Conservation (phyloP, 2,797 vertebrate genomes). For the Parauchenoglanis ngamensis region DNA sequence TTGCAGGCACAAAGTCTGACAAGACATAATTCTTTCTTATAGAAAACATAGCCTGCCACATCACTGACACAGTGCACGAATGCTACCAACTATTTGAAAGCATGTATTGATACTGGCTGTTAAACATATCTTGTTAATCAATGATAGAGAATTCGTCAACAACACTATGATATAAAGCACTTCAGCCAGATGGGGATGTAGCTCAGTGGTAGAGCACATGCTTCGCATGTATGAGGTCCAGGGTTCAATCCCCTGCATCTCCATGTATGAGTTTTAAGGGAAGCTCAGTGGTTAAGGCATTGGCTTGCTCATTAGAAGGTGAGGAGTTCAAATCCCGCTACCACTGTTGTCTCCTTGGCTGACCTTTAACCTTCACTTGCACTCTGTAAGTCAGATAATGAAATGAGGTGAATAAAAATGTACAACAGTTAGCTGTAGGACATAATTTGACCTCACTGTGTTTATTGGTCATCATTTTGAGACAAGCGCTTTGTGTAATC, state of each 20-base stretch:
- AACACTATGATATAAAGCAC: no score
- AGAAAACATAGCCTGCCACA: no score
- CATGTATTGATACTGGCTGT: no score
- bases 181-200: not conserved
- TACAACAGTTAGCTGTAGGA: not conserved
- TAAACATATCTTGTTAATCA: no score
- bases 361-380: not conserved
- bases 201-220: constrained; percentile 58
- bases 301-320: not conserved
- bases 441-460: no score
- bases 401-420: not conserved
- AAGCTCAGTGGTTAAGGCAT: not conserved
- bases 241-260: constrained; percentile 60
- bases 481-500: no score
- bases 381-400: not conserved
- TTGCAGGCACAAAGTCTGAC: no score
- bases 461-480: no score
- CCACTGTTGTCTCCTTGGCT: not conserved
- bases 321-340: not conserved
- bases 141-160: no score
- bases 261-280: not conserved
- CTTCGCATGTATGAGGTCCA: constrained; percentile 62
- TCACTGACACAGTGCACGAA: no score
- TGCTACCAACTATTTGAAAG: no score
- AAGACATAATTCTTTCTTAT: no score